Evolutionary conservation across 2,888 invertebrate species (phyloP).

Genomic region (Cordilura impudica): DNA sequence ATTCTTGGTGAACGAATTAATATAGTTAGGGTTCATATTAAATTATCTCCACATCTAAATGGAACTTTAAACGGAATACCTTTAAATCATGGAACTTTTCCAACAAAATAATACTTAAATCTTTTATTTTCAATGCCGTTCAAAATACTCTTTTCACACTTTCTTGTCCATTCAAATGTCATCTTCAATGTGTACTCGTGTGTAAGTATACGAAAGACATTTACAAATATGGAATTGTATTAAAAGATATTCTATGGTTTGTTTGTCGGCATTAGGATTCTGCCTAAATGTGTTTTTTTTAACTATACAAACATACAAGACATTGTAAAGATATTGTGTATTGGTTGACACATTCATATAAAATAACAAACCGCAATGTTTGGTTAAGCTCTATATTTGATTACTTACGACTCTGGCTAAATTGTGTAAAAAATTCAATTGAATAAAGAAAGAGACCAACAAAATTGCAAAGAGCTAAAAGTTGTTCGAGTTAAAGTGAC

Average conservation of each 20-base stretch:
- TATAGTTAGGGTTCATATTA: too few relatives aligned
- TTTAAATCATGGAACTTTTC: too few relatives aligned
- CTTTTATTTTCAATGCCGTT: too few relatives aligned
- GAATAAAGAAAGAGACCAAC: not conserved
- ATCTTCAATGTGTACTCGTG: not conserved
- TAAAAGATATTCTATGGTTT: not conserved
- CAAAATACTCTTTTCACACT: too few relatives aligned
- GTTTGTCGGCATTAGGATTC: not conserved
- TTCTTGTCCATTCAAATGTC: not conserved
- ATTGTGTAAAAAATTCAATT: not conserved
- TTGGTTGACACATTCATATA: not conserved
- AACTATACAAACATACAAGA: too few relatives aligned
- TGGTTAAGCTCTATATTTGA: not conserved
- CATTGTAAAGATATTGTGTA: too few relatives aligned
- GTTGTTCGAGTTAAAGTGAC: not conserved
- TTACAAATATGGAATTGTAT: not conserved
- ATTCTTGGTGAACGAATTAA: too few relatives aligned
- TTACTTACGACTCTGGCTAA: constrained; percentile 9
- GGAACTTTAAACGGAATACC: too few relatives aligned
- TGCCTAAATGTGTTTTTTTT: not conserved
- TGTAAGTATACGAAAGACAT: not conserved
- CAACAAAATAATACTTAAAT: too few relatives aligned
- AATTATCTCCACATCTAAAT: too few relatives aligned
- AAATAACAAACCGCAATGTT: not conserved
- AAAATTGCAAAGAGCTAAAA: not conserved